phyloP scores from a whole-genome alignment of 2,797 vertebrate genomes.

The Hydrolagus colliei region DNA sequence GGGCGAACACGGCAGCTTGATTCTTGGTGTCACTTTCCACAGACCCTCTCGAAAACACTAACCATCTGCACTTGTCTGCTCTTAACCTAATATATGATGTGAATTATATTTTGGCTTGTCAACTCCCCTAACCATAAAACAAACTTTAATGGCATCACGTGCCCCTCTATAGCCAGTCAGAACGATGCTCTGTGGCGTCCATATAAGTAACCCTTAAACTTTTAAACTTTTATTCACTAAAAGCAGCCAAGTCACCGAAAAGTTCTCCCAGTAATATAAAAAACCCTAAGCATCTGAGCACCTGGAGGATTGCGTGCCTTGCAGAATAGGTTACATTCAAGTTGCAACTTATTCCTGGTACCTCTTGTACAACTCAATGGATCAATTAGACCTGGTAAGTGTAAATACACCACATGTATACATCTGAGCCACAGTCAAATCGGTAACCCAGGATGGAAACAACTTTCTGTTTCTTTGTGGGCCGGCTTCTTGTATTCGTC shows the following conservation, averaged over 20 bases:
- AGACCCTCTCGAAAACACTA: conserved; percentile 72
- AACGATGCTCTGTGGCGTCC: conserved; percentile 72
- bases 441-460: neutral
- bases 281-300: neutral
- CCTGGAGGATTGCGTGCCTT: neutral
- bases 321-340: neutral
- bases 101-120: conserved; percentile 99
- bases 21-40: conserved; percentile 66
- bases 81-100: conserved; percentile 98
- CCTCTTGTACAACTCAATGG: neutral
- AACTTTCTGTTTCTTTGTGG: neutral
- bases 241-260: conserved; percentile 58
- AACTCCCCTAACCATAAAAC: conserved; percentile 98
- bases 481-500: neutral
- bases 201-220: conserved; percentile 95
- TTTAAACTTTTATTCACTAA: conserved; percentile 79
- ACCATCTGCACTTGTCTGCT: conserved; percentile 93
- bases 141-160: conserved; percentile 99
- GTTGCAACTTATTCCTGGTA: conserved; percentile 1
- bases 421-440: neutral
- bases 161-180: conserved; percentile 93
- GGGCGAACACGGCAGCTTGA: conserved; percentile 50
- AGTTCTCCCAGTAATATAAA: conserved; percentile 47
- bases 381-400: conserved; percentile 25
- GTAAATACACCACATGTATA: neutral